Conservation (phyloP, 30 jellyfish, hydroid and myxozoan genomes). For the Aurelia aurita complex sp. Pacific region DNA sequence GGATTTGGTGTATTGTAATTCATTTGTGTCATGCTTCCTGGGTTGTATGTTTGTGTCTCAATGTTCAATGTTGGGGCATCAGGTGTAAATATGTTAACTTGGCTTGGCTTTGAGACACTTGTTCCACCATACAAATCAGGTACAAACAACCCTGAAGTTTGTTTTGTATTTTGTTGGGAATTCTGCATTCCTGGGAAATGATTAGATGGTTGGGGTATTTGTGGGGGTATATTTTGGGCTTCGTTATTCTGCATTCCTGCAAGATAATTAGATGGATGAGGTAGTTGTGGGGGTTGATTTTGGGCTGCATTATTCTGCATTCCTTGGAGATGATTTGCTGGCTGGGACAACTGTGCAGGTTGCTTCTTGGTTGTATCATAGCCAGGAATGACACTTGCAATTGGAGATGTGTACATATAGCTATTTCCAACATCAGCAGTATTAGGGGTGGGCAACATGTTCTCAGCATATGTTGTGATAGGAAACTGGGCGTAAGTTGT, state of each 20-base stretch:
- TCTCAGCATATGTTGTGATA: background rate
- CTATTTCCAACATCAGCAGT: slow-evolving; percentile 49
- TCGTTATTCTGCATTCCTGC: too few relatives aligned
- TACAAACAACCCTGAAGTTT: slow-evolving; percentile 49
- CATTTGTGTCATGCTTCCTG: slow-evolving; percentile 1
- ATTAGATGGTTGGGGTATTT: background rate
- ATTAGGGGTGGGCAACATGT: background rate
- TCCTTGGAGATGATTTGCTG: too few relatives aligned
- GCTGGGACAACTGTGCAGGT: background rate
- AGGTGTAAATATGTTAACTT: slow-evolving; percentile 49
- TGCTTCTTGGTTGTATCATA: background rate
- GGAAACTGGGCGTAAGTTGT: background rate
- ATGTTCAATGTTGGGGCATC: slow-evolving; percentile 18
- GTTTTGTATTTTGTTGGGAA: slow-evolving; percentile 12
- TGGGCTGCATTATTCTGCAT: too few relatives aligned
- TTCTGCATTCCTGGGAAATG: too few relatives aligned
- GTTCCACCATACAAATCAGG: slow-evolving; percentile 62
- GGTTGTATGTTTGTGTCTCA: background rate
- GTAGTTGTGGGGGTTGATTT: too few relatives aligned
- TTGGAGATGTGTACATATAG: slow-evolving; percentile 64
- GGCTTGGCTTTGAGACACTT: slow-evolving; percentile 23
- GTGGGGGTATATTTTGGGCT: background rate
- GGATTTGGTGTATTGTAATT: slow-evolving; percentile 4
- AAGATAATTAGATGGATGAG: too few relatives aligned
- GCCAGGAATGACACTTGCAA: slow-evolving; percentile 50